Base-by-base conservation (phyloP, 2,888 invertebrate genomes). In the Actias luna region DNA sequence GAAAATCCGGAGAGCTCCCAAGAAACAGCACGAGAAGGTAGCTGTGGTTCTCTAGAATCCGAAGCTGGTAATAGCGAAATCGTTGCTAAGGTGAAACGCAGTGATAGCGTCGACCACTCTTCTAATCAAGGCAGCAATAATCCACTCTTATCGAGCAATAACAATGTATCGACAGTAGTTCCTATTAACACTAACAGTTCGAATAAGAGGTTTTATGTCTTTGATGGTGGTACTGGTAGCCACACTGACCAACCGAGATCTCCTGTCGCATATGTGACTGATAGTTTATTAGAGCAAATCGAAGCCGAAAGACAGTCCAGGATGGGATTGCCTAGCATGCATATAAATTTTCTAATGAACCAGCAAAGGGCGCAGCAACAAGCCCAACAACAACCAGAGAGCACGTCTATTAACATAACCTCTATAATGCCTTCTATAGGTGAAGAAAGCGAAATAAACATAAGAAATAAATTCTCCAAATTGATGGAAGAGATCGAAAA, bases 401-500 rank as follows among this genome's bases (percentile, higher is more conserved):
- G 74, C 52, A 79, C 82, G 0, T 84, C 87, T 1, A 80, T 77
- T 16, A 85, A 83, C 66, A 80, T 89, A 63, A 88, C 93, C 0
- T 87, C 86, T 59, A 75, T 94, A 5, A 93, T 94, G 75, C 91
- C 92, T 12, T 91, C 93, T 0, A 93, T 93, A 66, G 93, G 93
- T 14, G 94, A 94, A 67, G 92, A 93, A 29, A 94, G 93, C 59
- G 94, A 94, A 64, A 79, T 92, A 29, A 93, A 92, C 64, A 76
- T 93, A 8, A 89, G 93, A 60, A 94, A 91, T 73, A 93, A 93
- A 67, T 94, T 94, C 69, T 85, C 88, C 0, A 93, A 93, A 73
- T 84, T 94, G 39, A 88, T 94, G 69, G 94, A 94, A 62, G 93
- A 94, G 31, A 85, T 94, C 14, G 93, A 93, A 57, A 93, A 93